Percentiles rank a stretch among this genome's conserved stretches.
These are phyloP conservation scores for Anadara kagoshimensis DNA, from an alignment of 1,140 invertebrate species.

Conservation along the genomic window DNA sequence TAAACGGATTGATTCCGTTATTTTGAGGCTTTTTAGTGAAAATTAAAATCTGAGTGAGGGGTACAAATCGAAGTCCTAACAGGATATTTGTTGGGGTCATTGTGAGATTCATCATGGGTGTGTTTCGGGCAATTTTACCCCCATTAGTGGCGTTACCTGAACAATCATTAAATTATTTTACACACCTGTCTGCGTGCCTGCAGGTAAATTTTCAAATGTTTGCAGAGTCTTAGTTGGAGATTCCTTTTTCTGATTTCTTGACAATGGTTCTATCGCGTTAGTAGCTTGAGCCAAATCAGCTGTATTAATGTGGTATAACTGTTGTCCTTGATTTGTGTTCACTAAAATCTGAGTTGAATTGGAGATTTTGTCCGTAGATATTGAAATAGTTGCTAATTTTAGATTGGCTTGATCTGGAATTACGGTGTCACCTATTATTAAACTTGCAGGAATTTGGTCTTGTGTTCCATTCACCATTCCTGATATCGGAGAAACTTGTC, in stretches of 20 bases:
- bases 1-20: too few relatives aligned
- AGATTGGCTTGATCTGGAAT: conserved; percentile 35
- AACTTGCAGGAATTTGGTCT: too few relatives aligned
- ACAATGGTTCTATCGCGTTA: conserved; percentile 32
- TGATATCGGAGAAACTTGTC: neutral
- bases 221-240: neutral
- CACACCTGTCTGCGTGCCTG: too few relatives aligned
- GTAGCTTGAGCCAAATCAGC: conserved; percentile 56
- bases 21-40: too few relatives aligned
- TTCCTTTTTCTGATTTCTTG: neutral
- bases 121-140: too few relatives aligned
- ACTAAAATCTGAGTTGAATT: conserved; percentile 65
- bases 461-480: neutral
- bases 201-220: neutral
- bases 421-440: neutral
- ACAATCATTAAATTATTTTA: too few relatives aligned
- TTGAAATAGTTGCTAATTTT: conserved; percentile 57
- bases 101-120: too few relatives aligned
- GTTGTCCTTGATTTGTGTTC: conserved; percentile 62
- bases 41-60: too few relatives aligned
- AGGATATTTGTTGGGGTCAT: too few relatives aligned
- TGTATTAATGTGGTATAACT: conserved; percentile 59
- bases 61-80: too few relatives aligned
- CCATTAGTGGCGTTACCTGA: too few relatives aligned
- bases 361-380: conserved; percentile 58